Conservation (phyloP, 2,888 invertebrate genomes). For the Drosophila anomalata region DNA sequence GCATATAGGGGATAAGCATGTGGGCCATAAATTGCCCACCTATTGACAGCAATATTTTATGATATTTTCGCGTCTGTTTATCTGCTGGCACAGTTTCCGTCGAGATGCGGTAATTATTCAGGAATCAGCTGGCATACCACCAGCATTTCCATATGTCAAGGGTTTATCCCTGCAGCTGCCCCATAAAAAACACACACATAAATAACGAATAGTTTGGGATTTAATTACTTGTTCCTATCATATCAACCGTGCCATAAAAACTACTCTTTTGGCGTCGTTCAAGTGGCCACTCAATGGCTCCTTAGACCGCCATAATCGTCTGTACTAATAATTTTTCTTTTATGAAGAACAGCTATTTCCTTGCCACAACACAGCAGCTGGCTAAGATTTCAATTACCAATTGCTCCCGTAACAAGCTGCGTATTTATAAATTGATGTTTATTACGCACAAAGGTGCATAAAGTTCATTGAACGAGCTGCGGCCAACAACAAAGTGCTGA, state of each 20-base stretch:
- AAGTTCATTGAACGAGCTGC: conserved; percentile 68
- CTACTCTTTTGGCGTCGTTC: conserved; percentile 50
- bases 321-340: conserved; percentile 56
- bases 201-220: conserved; percentile 15
- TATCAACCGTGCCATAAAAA: conserved; percentile 3
- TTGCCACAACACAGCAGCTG: conserved; percentile 65
- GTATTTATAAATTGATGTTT: conserved; percentile 71
- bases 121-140: conserved; percentile 5
- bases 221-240: conserved; percentile 17
- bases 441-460: conserved; percentile 65
- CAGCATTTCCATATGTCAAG: conserved; percentile 6
- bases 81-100: conserved; percentile 63
- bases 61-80: conserved; percentile 54
- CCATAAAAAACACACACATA: conserved; percentile 26
- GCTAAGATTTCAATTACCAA: conserved; percentile 54
- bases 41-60: conserved; percentile 59
- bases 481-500: conserved; percentile 62
- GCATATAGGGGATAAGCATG: conserved; percentile 41
- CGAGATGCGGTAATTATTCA: conserved; percentile 6
- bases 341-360: conserved; percentile 32
- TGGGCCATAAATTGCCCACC: conserved; percentile 62
- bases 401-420: conserved; percentile 62
- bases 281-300: conserved; percentile 62
- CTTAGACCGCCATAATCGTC: conserved; percentile 52
- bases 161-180: conserved; percentile 13